Percentiles rank a stretch among this genome's conserved stretches.
Evolutionary conservation across 2,888 invertebrate genomes (phyloP).

Genomic region (Rotaria socialis): DNA sequence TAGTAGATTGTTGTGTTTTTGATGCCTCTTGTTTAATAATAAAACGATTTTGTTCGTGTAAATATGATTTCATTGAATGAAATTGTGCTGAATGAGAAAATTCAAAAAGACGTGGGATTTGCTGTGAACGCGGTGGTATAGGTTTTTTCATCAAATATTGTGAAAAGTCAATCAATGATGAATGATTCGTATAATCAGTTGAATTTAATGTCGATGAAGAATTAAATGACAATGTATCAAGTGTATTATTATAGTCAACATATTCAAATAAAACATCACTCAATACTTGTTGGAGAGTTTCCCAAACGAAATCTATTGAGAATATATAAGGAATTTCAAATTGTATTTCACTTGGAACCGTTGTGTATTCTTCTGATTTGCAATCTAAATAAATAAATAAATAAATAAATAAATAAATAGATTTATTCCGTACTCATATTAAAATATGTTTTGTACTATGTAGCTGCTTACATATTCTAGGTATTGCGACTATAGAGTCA

Average conservation of each 20-base stretch:
- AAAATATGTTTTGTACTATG: no score
- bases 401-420: not conserved
- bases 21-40: not conserved
- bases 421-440: not conserved
- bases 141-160: constrained; percentile 1
- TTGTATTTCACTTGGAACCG: not conserved
- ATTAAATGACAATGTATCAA: not conserved
- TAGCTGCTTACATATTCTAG: no score
- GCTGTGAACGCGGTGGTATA: not conserved
- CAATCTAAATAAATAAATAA: not conserved
- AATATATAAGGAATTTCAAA: constrained; percentile 18
- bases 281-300: constrained; percentile 14
- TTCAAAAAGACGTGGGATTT: not conserved
- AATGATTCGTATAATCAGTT: not conserved
- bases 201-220: not conserved
- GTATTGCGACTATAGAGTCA: no score
- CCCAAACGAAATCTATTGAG: not conserved
- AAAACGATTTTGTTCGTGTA: constrained; percentile 25
- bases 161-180: not conserved
- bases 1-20: not conserved
- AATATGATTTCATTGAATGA: not conserved
- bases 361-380: not conserved
- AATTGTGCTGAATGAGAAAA: constrained; percentile 10
- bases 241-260: not conserved
- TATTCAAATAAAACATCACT: constrained; percentile 25